Base-by-base conservation (phyloP, 2,888 invertebrate species). In the Patella depressa region DNA sequence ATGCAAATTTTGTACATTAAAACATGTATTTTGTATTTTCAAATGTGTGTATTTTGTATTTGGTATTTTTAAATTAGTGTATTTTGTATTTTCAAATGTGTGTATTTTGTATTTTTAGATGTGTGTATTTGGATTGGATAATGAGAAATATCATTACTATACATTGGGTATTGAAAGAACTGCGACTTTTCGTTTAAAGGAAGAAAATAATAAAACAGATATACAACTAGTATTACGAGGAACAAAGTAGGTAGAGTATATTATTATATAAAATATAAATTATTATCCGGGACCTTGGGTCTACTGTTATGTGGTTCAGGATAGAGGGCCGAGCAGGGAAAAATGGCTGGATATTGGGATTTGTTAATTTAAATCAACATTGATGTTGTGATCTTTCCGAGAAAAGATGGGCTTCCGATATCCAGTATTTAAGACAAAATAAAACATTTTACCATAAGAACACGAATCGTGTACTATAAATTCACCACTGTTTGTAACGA, bases 161-260 rank as follows among this genome's bases (percentile, higher is more conserved):
- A 65, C 65, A 15, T 24, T 65, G 14, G 65, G 65, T 65, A 65
- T 65, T 24, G 65, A 65, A 65, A 19, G 65, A n/a, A 19, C 65
- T 3, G 65, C 14, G 2, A 72, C 14, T 3, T 14, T 72, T 9
- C 12, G 24, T 17, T 9, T 54, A 11, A 75, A 79, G 1, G 45
- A 74, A 2, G 76, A 34, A 15, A 57, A 73, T 14, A 80, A 81
- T 19, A 71, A 74, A 2, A 76, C 78, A 0, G 71, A 73, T 0
- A 71, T 84, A 4, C 59, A 72, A 45, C 71, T 85, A 3, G 76
- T 80, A 12, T 81, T 80, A 57, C 74, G 72, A 69, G 84, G 82
- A 11, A 76, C 82, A 57, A 78, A 81, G 84, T 83, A 70, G 45
- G 45, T 45, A 45, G 45, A 45, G 45, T 45, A 45, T 45, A 9